Evolutionary conservation across 1,140 invertebrate species (phyloP).

Genomic region (Sinella curviseta): DNA sequence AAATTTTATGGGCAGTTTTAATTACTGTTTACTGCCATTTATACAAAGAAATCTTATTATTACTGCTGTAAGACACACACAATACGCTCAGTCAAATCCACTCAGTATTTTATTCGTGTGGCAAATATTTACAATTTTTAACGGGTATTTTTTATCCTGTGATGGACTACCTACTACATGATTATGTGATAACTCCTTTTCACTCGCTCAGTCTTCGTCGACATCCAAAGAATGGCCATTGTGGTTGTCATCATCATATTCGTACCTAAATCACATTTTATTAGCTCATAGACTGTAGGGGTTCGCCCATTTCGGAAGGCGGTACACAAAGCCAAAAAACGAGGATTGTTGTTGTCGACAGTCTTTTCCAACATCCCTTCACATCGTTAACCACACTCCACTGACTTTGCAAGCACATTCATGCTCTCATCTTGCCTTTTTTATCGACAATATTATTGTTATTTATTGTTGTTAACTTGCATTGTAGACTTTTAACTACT

Average conservation of each 20-base stretch:
- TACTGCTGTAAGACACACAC: no score
- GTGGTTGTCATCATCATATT: slow-evolving; percentile 13
- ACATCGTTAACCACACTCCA: slow-evolving; percentile 39
- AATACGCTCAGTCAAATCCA: no score
- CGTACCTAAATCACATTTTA: slow-evolving; percentile 47
- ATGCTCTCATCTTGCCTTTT: neutral
- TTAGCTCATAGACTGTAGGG: slow-evolving; percentile 40
- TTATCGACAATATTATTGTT: neutral
- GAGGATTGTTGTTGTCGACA: slow-evolving; percentile 8
- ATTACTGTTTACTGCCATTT: no score
- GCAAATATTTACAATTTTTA: no score
- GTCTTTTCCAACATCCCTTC: slow-evolving; percentile 12
- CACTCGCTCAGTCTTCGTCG: no score
- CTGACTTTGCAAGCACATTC: slow-evolving; percentile 20
- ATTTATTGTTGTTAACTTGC: neutral
- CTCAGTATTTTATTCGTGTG: no score
- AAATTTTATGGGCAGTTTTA: no score
- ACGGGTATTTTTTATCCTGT: no score
- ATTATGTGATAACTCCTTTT: no score
- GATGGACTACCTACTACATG: no score
- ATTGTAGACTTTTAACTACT: neutral
- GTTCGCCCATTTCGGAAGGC: slow-evolving; percentile 45
- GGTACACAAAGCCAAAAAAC: slow-evolving; percentile 30
- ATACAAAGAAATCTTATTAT: no score
- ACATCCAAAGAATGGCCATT: neutral